A percentile compares a stretch with the other conserved stretches of the same genome.
Evolutionary conservation across 2,888 invertebrate species (phyloP).

Genomic region (Chloromyia formosa): DNA sequence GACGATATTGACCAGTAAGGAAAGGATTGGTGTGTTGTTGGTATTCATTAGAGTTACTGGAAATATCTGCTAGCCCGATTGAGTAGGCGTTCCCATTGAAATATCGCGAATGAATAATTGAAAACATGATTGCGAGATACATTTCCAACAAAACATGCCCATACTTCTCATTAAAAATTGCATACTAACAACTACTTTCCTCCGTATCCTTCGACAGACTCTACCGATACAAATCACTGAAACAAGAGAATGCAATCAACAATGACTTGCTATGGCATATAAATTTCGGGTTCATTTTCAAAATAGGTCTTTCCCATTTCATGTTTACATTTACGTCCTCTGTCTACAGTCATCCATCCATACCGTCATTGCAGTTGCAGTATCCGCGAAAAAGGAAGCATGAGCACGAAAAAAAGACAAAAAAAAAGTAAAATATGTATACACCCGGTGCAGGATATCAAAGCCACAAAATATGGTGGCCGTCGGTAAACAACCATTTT

Average conservation of each 20-base stretch:
- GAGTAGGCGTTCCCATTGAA: too few relatives aligned
- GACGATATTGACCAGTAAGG: too few relatives aligned
- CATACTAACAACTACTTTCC: too few relatives aligned
- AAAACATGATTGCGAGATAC: too few relatives aligned
- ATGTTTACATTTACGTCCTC: conserved; percentile 1
- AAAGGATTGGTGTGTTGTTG: too few relatives aligned
- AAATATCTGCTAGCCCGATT: too few relatives aligned
- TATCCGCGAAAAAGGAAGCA: background rate
- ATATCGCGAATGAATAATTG: too few relatives aligned
- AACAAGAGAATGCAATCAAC: conserved; percentile 19
- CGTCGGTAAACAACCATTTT: conserved; percentile 9
- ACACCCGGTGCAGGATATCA: conserved; percentile 14
- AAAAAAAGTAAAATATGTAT: background rate
- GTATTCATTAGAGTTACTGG: too few relatives aligned
- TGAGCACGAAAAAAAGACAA: background rate
- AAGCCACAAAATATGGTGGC: conserved; percentile 24
- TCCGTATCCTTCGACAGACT: too few relatives aligned
- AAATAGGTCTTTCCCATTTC: conserved; percentile 24
- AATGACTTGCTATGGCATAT: background rate
- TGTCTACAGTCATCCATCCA: conserved; percentile 10
- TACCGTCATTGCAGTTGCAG: conserved; percentile 16
- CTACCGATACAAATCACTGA: background rate
- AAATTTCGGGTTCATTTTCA: conserved; percentile 22
- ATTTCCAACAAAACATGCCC: too few relatives aligned
- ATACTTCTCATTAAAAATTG: too few relatives aligned